Base-by-base conservation (phyloP, 2,888 invertebrate species). In the Synergus itoensis region DNA sequence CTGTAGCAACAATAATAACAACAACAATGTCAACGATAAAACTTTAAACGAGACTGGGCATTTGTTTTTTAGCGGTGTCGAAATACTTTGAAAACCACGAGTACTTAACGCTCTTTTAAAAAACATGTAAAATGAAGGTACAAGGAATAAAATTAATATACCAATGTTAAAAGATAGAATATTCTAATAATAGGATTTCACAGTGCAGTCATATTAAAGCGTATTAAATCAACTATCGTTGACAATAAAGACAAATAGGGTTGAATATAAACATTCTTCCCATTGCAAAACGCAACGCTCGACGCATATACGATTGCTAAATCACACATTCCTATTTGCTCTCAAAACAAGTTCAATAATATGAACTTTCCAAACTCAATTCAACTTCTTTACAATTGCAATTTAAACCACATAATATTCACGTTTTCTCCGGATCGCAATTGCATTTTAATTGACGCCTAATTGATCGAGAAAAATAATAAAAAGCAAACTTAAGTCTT, bases 1-100 rank as follows among this genome's bases (percentile, higher is more conserved):
- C 16, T 53, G 73, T 53, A 73, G 53, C 84, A 82, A 79, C 80
- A 81, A 78, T 79, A 80, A 80, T 84, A 86, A 85, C 81, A 85
- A 82, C 77, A 86, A 65, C 81, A 85, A 65, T 79, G 83, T 81
- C 82, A 82, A 80, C 81, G 76, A 83, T 78, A 80, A 80, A 78
- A 79, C 41, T 73, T 64, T 48, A 62, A 60, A 73, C 73, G 73
- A 73, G 73, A 53, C 73, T 53, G 73, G 48, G 48, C 36, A 53
- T 53, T 53, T 53, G 36, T 53, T 73, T 36, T 53, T 28, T 73
- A 73, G 53, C 53, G 53, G 73, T 73, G 73, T 73, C 48, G 73
- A 73, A 73, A 73, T 53, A 53, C 48, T 73, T 12, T 73, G 28
- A 53, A 73, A 48, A 36, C 12, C 60, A 60, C 21, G 36, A 69